A percentile compares a stretch with the other conserved stretches of the same genome.
Evolutionary conservation across 2,888 invertebrate genomes (phyloP).

Genomic region (Cheilosia vulpina): DNA sequence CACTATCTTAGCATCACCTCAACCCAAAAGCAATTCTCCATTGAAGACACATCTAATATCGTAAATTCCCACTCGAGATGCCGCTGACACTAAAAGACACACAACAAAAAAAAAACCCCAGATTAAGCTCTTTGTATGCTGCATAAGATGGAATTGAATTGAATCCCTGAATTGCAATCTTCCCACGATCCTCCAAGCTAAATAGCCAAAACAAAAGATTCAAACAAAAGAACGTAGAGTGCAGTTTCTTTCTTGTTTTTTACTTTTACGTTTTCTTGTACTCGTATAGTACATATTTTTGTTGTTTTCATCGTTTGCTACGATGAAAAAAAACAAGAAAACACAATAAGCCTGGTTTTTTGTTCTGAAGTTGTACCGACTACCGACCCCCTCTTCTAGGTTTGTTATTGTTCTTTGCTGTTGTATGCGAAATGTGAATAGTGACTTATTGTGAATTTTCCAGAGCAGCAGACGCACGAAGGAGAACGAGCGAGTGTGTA

Average conservation of each 20-base stretch:
- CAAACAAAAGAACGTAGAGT: slow-evolving; percentile 56
- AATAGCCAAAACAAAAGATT: slow-evolving; percentile 61
- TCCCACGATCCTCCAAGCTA: slow-evolving; percentile 68
- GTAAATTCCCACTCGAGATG: slow-evolving; percentile 32
- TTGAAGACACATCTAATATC: background rate
- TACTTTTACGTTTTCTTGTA: slow-evolving; percentile 37
- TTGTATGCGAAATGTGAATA: slow-evolving; percentile 14
- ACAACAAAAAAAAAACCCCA: slow-evolving; percentile 18
- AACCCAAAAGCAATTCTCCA: background rate
- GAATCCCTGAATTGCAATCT: slow-evolving; percentile 71
- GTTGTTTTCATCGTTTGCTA: slow-evolving; percentile 25
- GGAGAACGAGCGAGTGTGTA: background rate
- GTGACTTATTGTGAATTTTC: slow-evolving; percentile 63
- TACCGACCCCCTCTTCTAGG: slow-evolving; percentile 43
- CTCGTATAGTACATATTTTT: background rate
- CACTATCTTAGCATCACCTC: background rate
- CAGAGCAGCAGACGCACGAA: slow-evolving; percentile 32
- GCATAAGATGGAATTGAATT: slow-evolving; percentile 25
- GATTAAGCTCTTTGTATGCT: slow-evolving; percentile 51
- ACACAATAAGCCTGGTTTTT: slow-evolving; percentile 52
- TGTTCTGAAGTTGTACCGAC: slow-evolving; percentile 1
- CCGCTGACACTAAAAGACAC: slow-evolving; percentile 33
- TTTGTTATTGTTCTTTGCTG: slow-evolving; percentile 30
- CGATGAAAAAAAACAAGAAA: slow-evolving; percentile 4
- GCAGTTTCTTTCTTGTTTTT: slow-evolving; percentile 50